Base-by-base conservation (phyloP, 2,888 invertebrate species). In the Dasypogon diadema region DNA sequence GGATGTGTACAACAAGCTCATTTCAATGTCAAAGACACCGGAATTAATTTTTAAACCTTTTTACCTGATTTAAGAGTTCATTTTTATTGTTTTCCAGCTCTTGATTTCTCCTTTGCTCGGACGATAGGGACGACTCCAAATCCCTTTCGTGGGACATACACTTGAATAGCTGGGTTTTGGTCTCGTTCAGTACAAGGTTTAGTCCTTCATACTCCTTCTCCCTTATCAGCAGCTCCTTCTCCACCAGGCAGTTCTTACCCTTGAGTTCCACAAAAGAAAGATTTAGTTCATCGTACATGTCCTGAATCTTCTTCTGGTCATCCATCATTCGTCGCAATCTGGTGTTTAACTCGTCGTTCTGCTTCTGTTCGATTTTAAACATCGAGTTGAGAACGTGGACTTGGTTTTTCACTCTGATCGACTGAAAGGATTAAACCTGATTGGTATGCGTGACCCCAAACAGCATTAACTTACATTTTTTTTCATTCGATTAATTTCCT, bases 291-390 rank as follows among this genome's bases (percentile, higher is more conserved):
- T 83, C 81, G 16, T 82, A 81, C 2, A 82, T 80, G 3, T 79
- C 68, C 10, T 81, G 80, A 12, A 80, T 77, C 14, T 81, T 60
- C 12, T 77, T 79, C 6, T 82, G 78, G 55, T 77, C 82, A 1
- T 82, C 76, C 0, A 77, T 42, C 0, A 81, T 80, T 2, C 80
- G 77, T 8, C 79, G 81, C 0, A 85, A 30, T 26, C 83, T 80
- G n/a, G 79, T 12, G 14, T 80, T 81, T 0, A 85, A 78, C 3
- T 84, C 83, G 12, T 80, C 81, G 37, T 83, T 84, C 14, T 82
- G 83, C 22, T 81, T 83, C 68, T 84, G 81, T 70, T 85, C 84
- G 18, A 83, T 81, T 12, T 82, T 82, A 72, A 82, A 80, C 10
- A 84, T 55, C 0, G 83, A 81, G n/a, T 81, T 80, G 2, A 81